These are phyloP conservation scores for Papio anubis DNA, from an alignment of 2,113 vertebrate genomes.

Conservation along the genomic window DNA sequence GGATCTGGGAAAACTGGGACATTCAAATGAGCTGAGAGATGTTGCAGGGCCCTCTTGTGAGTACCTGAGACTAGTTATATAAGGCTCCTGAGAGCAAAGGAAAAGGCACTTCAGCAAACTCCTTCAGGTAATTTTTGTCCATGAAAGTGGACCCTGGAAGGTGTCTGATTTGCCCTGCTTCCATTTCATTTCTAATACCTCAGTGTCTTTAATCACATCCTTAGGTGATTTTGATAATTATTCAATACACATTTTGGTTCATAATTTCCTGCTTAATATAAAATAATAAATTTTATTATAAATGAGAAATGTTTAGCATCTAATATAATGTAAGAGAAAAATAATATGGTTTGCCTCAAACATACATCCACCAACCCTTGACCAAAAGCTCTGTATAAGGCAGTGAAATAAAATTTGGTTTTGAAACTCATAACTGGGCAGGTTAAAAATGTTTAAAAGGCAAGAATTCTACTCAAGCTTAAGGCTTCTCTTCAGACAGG, in stretches of 20 bases:
- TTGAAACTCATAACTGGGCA: not conserved
- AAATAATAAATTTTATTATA: conserved; percentile 63
- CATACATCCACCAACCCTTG: conserved; percentile 64
- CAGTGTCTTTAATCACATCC: conserved; percentile 71
- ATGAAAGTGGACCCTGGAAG: conserved; percentile 50
- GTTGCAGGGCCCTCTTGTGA: not conserved
- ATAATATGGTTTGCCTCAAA: conserved; percentile 72
- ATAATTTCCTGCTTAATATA: conserved; percentile 74
- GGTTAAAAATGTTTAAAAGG: not conserved
- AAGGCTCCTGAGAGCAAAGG: conserved; percentile 76
- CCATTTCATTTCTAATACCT: conserved; percentile 82
- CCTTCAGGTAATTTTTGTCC: conserved; percentile 56
- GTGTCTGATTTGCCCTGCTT: conserved; percentile 81
- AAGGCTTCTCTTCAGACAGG: not conserved
- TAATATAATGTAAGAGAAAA: conserved; percentile 75
- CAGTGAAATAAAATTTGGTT: not conserved
- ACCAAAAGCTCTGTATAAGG: conserved; percentile 48
- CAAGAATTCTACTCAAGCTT: not conserved
- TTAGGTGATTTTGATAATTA: conserved; percentile 48
- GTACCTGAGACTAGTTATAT: not conserved
- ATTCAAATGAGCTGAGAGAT: not conserved
- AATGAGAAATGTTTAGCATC: conserved; percentile 36
- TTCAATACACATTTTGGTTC: conserved; percentile 78
- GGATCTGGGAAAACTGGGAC: not conserved
- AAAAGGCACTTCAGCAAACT: conserved; percentile 66